These are phyloP conservation scores for Stenotaenia linearis DNA, from an alignment of 2,888 invertebrate genomes.

Conservation along the genomic window DNA sequence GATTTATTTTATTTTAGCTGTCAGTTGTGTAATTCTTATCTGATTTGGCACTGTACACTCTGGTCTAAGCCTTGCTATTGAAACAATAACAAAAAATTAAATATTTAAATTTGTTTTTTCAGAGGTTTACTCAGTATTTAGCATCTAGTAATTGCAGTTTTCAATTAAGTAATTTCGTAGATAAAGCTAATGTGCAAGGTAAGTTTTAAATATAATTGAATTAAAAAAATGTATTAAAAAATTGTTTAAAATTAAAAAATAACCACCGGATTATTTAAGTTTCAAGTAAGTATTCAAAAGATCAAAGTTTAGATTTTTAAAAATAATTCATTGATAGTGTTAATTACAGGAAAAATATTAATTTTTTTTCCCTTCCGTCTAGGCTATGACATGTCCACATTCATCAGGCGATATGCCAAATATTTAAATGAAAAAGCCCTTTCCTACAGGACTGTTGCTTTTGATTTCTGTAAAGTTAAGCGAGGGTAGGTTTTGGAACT, in stretches of 20 bases:
- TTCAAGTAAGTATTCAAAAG: not conserved
- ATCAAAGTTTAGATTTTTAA: not conserved
- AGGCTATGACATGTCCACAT: conserved; percentile 99
- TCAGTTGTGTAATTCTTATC: conserved; percentile 13
- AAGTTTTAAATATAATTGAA: conserved; percentile 47
- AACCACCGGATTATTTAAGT: not conserved
- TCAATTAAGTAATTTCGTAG: conserved; percentile 94
- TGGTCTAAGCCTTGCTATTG: not conserved
- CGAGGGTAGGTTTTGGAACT: conserved; percentile 68
- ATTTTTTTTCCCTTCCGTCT: conserved; percentile 42
- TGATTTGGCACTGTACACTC: not conserved
- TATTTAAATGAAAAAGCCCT: conserved; percentile 99
- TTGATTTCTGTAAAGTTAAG: conserved; percentile 99
- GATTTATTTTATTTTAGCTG: conserved; percentile 21
- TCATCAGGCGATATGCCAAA: conserved; percentile 96
- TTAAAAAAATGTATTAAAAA: not conserved
- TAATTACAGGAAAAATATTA: not conserved
- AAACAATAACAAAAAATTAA: not conserved
- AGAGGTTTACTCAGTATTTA: conserved; percentile 99
- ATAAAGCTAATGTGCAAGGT: conserved; percentile 98
- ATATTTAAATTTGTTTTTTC: conserved; percentile 50
- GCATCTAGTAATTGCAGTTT: conserved; percentile 99
- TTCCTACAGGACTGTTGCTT: conserved; percentile 96
- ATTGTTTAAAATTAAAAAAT: not conserved
- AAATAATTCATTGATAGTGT: not conserved